Evolutionary conservation across 2,113 vertebrate genomes (phyloP), one percentile per base, ranked within the genome.

Genomic region (Halcyon senegalensis): DNA sequence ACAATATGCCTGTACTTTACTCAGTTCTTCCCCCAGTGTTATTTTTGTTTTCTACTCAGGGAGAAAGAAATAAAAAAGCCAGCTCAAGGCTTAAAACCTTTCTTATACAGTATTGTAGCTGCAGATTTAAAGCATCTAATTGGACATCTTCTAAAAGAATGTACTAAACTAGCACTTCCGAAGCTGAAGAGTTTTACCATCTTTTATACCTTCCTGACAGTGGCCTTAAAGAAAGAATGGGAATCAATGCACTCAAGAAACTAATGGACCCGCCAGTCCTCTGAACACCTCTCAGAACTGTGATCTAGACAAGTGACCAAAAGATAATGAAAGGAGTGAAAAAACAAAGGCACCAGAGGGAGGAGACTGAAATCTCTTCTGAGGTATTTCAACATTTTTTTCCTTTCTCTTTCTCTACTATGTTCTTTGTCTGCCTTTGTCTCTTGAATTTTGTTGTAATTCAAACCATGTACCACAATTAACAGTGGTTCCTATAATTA

Each of bases 221-320:
- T 33, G 55, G 30, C 53, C 86, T 90, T 90, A 89, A 87, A 96
- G 85, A 90, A 89, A 84, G 80, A 78, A 87, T 37, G 56, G 43
- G 80, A 92, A 94, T 96, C 86, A 84, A 73, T 91, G 74, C 33
- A 58, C 50, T 72, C 37, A 78, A 79, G 84, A n/a, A 94, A 81
- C 58, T 96, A 96, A 94, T 96, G 83, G 87, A 91, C 19, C 89
- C 93, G 92, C 53, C 86, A 89, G 69, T 75, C 81, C 48, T 72
- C 73, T 92, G 76, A 93, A 84, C 62, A 76, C 10, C 28, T 90
- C 28, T 72, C 64, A 94, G 66, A 97, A 63, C 53, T 80, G 50
- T 55, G 66, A 93, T 89, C 79, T 79, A 91, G 89, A 90, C 77
- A 93, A 95, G 55, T 87, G 66, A 68, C 69, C 66, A 94, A 90